These are phyloP conservation scores for Antennarius maculatus DNA, from an alignment of 2,797 vertebrate genomes.

Conservation along the genomic window DNA sequence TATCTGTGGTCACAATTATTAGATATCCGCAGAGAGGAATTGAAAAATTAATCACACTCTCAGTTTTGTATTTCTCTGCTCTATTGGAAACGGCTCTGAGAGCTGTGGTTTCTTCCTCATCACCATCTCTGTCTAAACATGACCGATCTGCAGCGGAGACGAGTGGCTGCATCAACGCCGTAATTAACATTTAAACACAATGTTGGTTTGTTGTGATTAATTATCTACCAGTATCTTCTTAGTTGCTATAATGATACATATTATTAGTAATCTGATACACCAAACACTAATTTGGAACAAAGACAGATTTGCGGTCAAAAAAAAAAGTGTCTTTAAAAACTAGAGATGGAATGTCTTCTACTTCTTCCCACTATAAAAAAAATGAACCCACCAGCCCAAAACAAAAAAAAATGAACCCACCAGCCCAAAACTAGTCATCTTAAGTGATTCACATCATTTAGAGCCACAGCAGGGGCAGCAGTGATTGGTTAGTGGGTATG, in stretches of 20 bases:
- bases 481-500: no score
- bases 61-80: constrained; percentile 87
- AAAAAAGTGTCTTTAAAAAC: no score
- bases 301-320: no score
- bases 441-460: no score
- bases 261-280: neutral
- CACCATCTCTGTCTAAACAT: constrained; percentile 58
- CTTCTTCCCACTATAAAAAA: no score
- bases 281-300: neutral
- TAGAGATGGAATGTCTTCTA: no score
- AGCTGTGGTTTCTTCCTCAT: constrained; percentile 66
- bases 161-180: constrained; percentile 63
- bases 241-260: neutral
- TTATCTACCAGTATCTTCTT: neutral
- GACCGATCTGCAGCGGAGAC: constrained; percentile 48
- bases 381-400: no score
- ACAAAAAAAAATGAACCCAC: no score
- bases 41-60: constrained; percentile 98
- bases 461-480: no score
- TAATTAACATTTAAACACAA: constrained; percentile 72
- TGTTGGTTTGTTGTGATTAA: constrained; percentile 48
- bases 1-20: constrained; percentile 93
- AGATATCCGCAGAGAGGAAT: constrained; percentile 96
- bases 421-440: no score
- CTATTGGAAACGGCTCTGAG: constrained; percentile 84